phyloP scores from a whole-genome alignment of 2,888 invertebrate species.

The Agriotes lineatus region DNA sequence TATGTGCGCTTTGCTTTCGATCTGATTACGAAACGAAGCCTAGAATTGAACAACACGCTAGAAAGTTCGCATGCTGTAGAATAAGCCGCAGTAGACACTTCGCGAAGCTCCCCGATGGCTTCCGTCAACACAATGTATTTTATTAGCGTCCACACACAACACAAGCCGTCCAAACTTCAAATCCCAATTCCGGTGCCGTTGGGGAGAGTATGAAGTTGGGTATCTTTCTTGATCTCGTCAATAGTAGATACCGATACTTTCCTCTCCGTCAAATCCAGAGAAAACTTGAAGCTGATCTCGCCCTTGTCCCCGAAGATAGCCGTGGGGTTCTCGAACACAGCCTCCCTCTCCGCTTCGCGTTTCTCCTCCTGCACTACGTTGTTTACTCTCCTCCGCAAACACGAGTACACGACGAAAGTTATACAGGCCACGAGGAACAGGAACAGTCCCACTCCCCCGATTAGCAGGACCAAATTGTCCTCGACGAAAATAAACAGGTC shows the following conservation, averaged over 20 bases:
- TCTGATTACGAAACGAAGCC: background rate
- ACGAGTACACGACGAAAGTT: slow-evolving; percentile 71
- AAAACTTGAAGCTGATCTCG: slow-evolving; percentile 73
- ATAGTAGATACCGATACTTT: slow-evolving; percentile 65
- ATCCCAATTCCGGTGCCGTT: slow-evolving; percentile 57
- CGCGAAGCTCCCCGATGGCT: slow-evolving; percentile 24
- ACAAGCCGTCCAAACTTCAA: slow-evolving; percentile 40
- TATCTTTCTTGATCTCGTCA: slow-evolving; percentile 64
- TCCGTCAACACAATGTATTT: slow-evolving; percentile 37
- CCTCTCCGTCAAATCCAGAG: slow-evolving; percentile 65
- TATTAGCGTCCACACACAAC: slow-evolving; percentile 36
- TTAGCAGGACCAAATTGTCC: slow-evolving; percentile 66
- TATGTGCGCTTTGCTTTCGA: slow-evolving; percentile 37
- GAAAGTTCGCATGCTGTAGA: slow-evolving; percentile 31
- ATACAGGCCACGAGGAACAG: slow-evolving; percentile 68
- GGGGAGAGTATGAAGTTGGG: slow-evolving; percentile 54
- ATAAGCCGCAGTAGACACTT: slow-evolving; percentile 38
- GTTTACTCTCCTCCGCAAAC: slow-evolving; percentile 76
- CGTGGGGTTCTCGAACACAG: slow-evolving; percentile 61
- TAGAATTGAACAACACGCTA: slow-evolving; percentile 1
- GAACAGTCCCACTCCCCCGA: slow-evolving; percentile 67
- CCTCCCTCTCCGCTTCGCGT: slow-evolving; percentile 47
- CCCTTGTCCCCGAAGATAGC: slow-evolving; percentile 64
- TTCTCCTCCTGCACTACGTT: slow-evolving; percentile 55
- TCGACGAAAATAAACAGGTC: slow-evolving; percentile 59